phyloP scores from a whole-genome alignment of 2,797 vertebrate species.

The Acanthurus lineatus region DNA sequence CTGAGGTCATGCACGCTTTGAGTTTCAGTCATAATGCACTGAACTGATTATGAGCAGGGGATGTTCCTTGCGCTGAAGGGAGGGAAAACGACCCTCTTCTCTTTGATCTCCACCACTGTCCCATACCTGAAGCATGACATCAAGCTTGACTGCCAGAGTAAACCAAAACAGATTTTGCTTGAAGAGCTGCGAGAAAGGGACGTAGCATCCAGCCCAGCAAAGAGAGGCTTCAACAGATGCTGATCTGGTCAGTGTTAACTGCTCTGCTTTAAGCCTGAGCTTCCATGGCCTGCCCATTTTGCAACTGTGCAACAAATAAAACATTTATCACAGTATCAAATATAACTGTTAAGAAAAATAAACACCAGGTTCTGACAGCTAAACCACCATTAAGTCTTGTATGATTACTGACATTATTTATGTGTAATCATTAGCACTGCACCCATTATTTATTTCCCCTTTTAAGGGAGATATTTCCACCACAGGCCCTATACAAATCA shows the following conservation, averaged over 20 bases:
- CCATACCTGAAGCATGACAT: constrained; percentile 85
- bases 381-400: constrained; percentile 41
- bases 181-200: constrained; percentile 38
- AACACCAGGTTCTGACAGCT: constrained; percentile 9
- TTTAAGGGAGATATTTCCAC: constrained; percentile 54
- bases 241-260: constrained; percentile 68
- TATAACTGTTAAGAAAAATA: constrained; percentile 25
- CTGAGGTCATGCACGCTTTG: constrained; percentile 72
- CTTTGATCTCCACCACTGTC: constrained; percentile 81
- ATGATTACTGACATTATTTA: constrained; percentile 40
- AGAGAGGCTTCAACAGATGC: constrained; percentile 74
- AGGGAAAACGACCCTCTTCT: constrained; percentile 48
- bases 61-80: constrained; percentile 66
- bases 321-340: constrained; percentile 58
- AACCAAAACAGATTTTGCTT: constrained; percentile 80
- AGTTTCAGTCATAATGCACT: constrained; percentile 73
- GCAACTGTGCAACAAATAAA: constrained; percentile 53
- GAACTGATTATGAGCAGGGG: constrained; percentile 71
- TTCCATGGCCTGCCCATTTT: constrained; percentile 14
- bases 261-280: constrained; percentile 42
- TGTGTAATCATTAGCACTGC: constrained; percentile 43
- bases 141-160: constrained; percentile 73
- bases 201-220: constrained; percentile 40
- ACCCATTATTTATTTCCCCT: constrained; percentile 42
- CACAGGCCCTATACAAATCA: constrained; percentile 63